A percentile compares a stretch with the other conserved stretches of the same genome.
These are phyloP conservation scores for Paradoxurus hermaphroditus DNA, from an alignment of 2,113 vertebrate species.

Conservation along the genomic window DNA sequence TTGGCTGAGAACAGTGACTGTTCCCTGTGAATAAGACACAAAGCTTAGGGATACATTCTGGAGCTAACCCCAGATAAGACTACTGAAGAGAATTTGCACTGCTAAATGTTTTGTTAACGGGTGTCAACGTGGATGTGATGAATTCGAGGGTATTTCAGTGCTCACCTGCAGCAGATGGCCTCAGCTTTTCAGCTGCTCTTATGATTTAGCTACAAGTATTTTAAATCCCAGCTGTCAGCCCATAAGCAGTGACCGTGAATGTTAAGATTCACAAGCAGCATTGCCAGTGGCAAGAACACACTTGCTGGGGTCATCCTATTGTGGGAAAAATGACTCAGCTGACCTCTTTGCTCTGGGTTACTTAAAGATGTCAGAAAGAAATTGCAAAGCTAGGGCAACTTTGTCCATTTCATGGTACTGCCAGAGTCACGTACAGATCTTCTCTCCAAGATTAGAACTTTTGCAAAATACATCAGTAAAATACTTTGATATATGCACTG, in stretches of 20 bases:
- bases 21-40: constrained; percentile 42
- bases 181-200: constrained; percentile 57
- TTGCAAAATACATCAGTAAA: constrained; percentile 15
- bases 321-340: constrained; percentile 57
- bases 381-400: constrained; percentile 38
- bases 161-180: constrained; percentile 73
- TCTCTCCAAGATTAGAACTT: constrained; percentile 22
- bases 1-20: neutral
- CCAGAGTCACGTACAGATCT: neutral
- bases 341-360: constrained; percentile 51
- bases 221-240: constrained; percentile 69
- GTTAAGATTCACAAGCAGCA: constrained; percentile 48
- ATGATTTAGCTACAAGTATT: constrained; percentile 65
- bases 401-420: constrained; percentile 36
- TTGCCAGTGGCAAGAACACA: constrained; percentile 20
- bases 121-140: constrained; percentile 8
- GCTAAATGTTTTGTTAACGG: constrained; percentile 24
- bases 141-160: constrained; percentile 39
- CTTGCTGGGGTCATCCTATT: constrained; percentile 26
- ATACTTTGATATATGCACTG: neutral
- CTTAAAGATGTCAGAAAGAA: constrained; percentile 50
- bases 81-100: neutral
- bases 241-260: constrained; percentile 68
- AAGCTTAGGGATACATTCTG: neutral
- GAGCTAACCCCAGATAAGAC: constrained; percentile 18